A percentile compares a stretch with the other conserved stretches of the same genome.
phyloP scores from a whole-genome alignment of 2,888 invertebrate genomes.

The Polylopha cassiicola region DNA sequence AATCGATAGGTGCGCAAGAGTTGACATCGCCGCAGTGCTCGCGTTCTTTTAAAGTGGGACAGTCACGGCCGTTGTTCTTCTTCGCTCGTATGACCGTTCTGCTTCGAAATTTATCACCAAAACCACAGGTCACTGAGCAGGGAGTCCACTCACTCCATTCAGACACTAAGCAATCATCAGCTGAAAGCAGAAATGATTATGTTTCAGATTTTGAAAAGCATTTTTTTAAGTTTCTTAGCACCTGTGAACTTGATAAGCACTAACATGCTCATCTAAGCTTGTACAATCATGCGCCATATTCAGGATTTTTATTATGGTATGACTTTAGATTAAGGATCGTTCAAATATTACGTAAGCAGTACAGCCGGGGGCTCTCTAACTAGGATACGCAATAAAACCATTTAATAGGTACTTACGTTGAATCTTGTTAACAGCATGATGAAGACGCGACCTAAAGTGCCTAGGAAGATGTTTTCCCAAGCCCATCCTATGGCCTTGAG shows the following conservation, averaged over 20 bases:
- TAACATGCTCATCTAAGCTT: no score
- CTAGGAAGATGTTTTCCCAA: conserved; percentile 61
- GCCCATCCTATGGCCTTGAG: conserved; percentile 57
- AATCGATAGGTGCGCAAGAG: conserved; percentile 59
- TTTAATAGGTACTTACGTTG: conserved; percentile 42
- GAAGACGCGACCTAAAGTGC: conserved; percentile 64
- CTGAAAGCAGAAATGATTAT: conserved; percentile 65
- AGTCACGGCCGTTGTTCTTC: conserved; percentile 81
- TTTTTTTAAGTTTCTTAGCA: no score
- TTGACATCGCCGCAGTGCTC: conserved; percentile 58
- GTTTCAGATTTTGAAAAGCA: conserved; percentile 7
- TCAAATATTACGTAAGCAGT: no score
- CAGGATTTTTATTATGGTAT: no score
- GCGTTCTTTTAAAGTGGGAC: conserved; percentile 53
- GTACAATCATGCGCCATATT: no score
- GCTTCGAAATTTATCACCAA: conserved; percentile 88
- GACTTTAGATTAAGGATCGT: no score
- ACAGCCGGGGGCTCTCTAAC: no score
- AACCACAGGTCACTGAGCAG: conserved; percentile 92
- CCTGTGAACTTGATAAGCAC: no score
- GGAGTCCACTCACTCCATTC: conserved; percentile 91
- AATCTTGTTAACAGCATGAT: conserved; percentile 64
- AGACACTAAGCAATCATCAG: conserved; percentile 88
- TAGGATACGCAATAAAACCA: background rate
- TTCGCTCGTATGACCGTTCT: conserved; percentile 84